Conservation (phyloP, 1,140 invertebrate species). For the Palaemon carinicauda region DNA sequence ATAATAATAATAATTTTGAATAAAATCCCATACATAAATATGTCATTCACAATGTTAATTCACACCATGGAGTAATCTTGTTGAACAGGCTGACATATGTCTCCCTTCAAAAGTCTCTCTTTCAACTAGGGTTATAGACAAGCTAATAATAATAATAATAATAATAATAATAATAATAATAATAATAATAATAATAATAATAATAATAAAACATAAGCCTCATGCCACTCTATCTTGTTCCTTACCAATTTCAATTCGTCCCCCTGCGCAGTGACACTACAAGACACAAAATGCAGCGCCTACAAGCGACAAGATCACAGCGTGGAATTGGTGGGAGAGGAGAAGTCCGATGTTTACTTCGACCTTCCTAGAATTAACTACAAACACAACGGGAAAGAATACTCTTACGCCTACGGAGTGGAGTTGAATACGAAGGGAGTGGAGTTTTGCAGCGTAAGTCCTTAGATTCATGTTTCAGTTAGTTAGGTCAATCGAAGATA, state of each 20-base stretch:
- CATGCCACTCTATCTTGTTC: no score
- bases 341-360: neutral
- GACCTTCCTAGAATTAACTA: constrained; percentile 52
- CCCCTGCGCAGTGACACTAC: constrained; percentile 27
- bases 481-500: neutral
- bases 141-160: no score
- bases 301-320: constrained; percentile 4
- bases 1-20: no score
- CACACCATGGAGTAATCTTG: no score
- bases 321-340: neutral
- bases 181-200: no score
- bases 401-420: constrained; percentile 36
- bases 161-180: no score
- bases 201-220: no score
- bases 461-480: neutral
- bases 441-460: constrained; percentile 17
- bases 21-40: no score
- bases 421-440: constrained; percentile 12
- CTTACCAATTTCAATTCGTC: neutral
- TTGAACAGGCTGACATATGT: no score
- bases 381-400: constrained; percentile 31
- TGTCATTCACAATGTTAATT: no score
- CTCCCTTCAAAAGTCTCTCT: no score
- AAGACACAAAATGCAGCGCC: constrained; percentile 15
- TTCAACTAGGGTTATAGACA: no score